Evolutionary conservation across 2,888 invertebrate species (phyloP), one percentile per base, ranked within the genome.

Genomic region (Yponomeuta sedellus): DNA sequence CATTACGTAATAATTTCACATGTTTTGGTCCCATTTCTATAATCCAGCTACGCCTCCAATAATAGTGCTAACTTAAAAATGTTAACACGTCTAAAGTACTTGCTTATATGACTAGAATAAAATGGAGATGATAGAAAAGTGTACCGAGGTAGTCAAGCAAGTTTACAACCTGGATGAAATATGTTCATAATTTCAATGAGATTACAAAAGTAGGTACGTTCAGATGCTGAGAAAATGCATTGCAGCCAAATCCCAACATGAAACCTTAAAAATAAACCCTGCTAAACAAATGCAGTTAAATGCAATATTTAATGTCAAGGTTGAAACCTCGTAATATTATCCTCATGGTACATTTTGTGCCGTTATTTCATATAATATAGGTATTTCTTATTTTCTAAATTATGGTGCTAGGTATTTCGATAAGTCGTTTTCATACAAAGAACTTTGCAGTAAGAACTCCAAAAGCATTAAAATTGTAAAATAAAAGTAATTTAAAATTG

Each of bases 41-140:
- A 77, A 80, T 66, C 82, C 79, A 88, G 88, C 85, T 86, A 90
- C 88, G 89, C 89, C 89, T 86, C 76, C 73, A 78, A 74, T 74
- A 74, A 68, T 73, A 71, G 72, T 71, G 69, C 72, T 73, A 68
- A 67, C 70, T 70, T 67, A 66, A 69, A 69, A 25, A 16, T 57
- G 64, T 64, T 16, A 28, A 57, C 56, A 56, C 56, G 10, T 64
- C n/a, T 64, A 64, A 11, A 64, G 64, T 57, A 56, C 10, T 56
- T 28, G 12, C n/a, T 56, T 63, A 63, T 22, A 40, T 59, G 59
- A 65, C 65, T 65, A 65, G 65, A 65, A 59, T 59, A 65, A 65
- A 64, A n/a, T 64, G 12, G 57, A 57, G 28, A 58, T 64, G 19
- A 59, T 20, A 22, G 25, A 12, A 10, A 59, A 25, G 25, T 59